Evolutionary conservation across 2,113 vertebrate genomes (phyloP).

Genomic region (Capra hircus): DNA sequence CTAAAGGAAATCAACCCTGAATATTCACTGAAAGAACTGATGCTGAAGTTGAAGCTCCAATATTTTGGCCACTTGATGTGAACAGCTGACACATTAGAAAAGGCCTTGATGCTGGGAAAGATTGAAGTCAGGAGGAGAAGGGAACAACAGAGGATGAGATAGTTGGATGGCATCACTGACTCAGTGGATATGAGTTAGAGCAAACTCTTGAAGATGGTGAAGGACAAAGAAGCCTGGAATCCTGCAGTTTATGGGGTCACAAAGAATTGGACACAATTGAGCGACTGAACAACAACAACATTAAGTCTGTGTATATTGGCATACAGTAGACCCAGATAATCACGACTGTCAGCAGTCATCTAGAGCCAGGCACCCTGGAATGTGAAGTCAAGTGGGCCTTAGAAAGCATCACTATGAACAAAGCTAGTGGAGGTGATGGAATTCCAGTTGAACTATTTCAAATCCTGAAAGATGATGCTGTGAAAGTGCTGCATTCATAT

Average conservation of each 20-base stretch:
- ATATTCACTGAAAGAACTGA: background rate
- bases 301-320: background rate
- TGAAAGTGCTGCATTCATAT: no score
- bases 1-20: background rate
- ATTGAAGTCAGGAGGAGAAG: background rate
- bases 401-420: no score
- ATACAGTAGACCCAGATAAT: background rate
- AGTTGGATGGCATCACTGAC: background rate
- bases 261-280: background rate
- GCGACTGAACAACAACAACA: background rate
- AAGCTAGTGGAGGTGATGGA: no score
- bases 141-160: background rate
- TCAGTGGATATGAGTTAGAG: background rate
- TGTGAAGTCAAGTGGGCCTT: no score
- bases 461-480: no score
- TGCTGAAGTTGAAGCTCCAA: background rate
- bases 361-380: no score
- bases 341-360: no score
- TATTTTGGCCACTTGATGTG: background rate
- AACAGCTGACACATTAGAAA: background rate
- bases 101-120: background rate
- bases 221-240: background rate
- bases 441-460: no score
- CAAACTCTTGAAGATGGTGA: background rate
- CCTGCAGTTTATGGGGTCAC: background rate